Percentiles rank a stretch among this genome's conserved stretches.
phyloP scores from a whole-genome alignment of 2,113 vertebrate genomes.

The Corydoras maculifer region DNA sequence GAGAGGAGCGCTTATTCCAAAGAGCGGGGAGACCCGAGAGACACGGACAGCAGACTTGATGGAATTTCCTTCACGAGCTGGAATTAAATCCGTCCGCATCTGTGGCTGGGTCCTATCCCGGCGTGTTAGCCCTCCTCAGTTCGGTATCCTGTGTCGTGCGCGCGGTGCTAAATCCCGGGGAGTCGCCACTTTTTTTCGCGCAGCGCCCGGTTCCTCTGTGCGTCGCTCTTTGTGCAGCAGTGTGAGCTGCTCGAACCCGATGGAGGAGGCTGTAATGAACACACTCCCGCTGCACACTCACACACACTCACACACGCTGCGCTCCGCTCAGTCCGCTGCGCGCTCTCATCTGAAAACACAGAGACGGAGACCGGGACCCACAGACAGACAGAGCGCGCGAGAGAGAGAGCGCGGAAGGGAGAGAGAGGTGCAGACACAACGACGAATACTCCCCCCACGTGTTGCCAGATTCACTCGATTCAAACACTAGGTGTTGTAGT shows the following conservation, averaged over 20 bases:
- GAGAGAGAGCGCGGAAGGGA: constrained; percentile 35
- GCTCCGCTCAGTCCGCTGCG: neutral
- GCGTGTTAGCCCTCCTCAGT: neutral
- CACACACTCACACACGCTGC: constrained; percentile 1
- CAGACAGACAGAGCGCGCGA: constrained; percentile 44
- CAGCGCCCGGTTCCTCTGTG: no score
- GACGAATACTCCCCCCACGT: neutral
- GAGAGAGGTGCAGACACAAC: constrained; percentile 50
- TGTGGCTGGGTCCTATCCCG: neutral
- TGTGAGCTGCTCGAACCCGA: neutral
- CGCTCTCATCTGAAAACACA: neutral
- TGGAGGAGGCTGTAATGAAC: neutral
- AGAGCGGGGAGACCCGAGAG: no score
- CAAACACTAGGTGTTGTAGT: neutral
- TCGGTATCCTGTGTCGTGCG: neutral
- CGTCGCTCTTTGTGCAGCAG: no score
- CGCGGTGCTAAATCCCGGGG: neutral
- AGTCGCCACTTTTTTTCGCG: neutral
- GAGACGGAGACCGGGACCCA: neutral
- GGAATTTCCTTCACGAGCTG: no score
- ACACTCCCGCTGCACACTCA: constrained; percentile 9
- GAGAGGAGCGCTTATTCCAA: no score
- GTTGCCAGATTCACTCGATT: constrained; percentile 26
- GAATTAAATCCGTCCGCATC: no score
- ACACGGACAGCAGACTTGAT: no score